Base-by-base conservation (phyloP, 2,888 invertebrate species). In the Luperina testacea region DNA sequence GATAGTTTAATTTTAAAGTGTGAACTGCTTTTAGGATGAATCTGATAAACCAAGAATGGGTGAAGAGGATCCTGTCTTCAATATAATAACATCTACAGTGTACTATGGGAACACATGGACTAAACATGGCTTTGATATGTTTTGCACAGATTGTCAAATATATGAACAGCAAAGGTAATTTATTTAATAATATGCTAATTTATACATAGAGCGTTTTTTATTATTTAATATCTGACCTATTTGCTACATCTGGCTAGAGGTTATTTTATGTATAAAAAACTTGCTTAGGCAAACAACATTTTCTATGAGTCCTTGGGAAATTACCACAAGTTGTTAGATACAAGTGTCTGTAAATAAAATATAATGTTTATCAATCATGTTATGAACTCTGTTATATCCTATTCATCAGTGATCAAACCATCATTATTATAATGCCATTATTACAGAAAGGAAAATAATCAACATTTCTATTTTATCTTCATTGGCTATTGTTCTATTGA, bases 71-170 rank as follows among this genome's bases (percentile, higher is more conserved):
- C 97, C 97, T 70, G 97, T 98, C 82, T 98, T 98, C 92, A 98
- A 98, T 92, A 98, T 98, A 89, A 97, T 98, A 90, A 97, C 98
- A 75, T 98, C 98, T 72, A 98, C 98, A 51, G 97, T 98, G 74
- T 97, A 97, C 88, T 97, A 97, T 92, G 98, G 97, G 67, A 97
- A 97, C 87, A 97, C 97, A 74, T 98, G 98, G 98, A 97, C 97
- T 78, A 98, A 98, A 93, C 97, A 97, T 93, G 97, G 97, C 81
- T 96, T 97, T 92, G 97, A 97, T 92, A 97, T 97, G 95, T 97
- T 97, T 92, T 98, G 97, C 91, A 97, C 97, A 68, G 97, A 97
- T 90, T 98, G 98, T 91, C 97, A 97, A 86, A 95, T 95, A 84
- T 96, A 96, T 93, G 97, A 97, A 89, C 96, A 97, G 87, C 96